Conservation (phyloP, 2,797 vertebrate genomes). For the Bovichtus variegatus region DNA sequence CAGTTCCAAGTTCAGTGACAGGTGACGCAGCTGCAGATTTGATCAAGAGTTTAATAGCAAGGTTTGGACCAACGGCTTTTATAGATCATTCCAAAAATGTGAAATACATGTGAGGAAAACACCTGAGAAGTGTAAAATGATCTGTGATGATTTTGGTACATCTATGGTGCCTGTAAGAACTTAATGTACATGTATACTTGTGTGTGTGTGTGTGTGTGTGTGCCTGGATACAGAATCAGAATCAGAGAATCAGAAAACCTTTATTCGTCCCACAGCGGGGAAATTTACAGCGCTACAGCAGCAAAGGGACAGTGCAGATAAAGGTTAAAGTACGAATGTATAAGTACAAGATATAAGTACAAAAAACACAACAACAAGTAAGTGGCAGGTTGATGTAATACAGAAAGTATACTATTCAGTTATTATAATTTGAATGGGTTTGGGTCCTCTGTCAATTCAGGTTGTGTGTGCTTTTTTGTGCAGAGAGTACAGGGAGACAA, state of each 20-base stretch:
- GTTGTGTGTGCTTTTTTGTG: neutral
- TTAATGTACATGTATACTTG: neutral
- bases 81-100: neutral
- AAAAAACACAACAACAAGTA: too few species aligned
- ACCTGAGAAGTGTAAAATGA: neutral
- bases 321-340: too few species aligned
- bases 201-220: neutral
- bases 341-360: too few species aligned
- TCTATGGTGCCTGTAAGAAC: neutral
- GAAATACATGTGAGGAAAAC: neutral
- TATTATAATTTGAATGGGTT: slow-evolving; percentile 6
- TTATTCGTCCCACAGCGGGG: too few species aligned
- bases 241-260: too few species aligned
- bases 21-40: slow-evolving; percentile 11
- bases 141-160: neutral
- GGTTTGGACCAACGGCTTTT: neutral
- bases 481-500: neutral
- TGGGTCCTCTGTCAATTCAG: neutral
- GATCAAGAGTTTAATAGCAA: neutral
- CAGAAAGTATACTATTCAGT: too few species aligned
- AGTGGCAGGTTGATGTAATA: too few species aligned
- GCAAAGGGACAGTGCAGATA: too few species aligned
- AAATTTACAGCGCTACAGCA: too few species aligned
- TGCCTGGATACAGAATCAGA: too few species aligned
- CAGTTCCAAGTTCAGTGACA: slow-evolving; percentile 14